Evolutionary conservation across 2,888 invertebrate species (phyloP).

Genomic region (Crocallis elinguaria): DNA sequence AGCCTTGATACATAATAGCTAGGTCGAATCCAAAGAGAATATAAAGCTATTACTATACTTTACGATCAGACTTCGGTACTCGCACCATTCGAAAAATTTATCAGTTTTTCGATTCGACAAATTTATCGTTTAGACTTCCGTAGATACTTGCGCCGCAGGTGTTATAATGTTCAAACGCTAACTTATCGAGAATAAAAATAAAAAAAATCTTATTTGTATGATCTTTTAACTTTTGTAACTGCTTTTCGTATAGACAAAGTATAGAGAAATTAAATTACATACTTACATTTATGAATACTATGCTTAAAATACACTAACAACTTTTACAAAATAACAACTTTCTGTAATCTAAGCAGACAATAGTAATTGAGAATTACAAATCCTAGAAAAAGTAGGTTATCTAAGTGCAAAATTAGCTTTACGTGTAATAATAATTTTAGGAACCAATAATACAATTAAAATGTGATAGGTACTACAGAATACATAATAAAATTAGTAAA

Average conservation of each 20-base stretch:
- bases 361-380: slow-evolving; percentile 20
- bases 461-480: slow-evolving; percentile 25
- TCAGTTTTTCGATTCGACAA: too few species aligned
- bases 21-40: too few species aligned
- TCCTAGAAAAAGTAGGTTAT: slow-evolving; percentile 25
- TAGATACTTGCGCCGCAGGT: too few species aligned
- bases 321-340: slow-evolving; percentile 17
- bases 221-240: neutral
- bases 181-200: too few species aligned
- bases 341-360: slow-evolving; percentile 15
- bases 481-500: slow-evolving; percentile 51
- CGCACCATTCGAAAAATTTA: too few species aligned
- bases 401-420: slow-evolving; percentile 19
- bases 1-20: too few species aligned
- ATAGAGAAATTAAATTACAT: neutral
- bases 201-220: neutral
- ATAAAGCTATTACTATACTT: too few species aligned
- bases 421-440: slow-evolving; percentile 38
- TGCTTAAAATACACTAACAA: slow-evolving; percentile 35
- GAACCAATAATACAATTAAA: slow-evolving; percentile 54
- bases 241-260: neutral
- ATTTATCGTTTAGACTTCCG: too few species aligned
- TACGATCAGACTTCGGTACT: too few species aligned
- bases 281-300: neutral
- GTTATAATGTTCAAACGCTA: too few species aligned